These are phyloP conservation scores for Martes martes DNA, from an alignment of 2,113 vertebrate species.

Conservation along the genomic window DNA sequence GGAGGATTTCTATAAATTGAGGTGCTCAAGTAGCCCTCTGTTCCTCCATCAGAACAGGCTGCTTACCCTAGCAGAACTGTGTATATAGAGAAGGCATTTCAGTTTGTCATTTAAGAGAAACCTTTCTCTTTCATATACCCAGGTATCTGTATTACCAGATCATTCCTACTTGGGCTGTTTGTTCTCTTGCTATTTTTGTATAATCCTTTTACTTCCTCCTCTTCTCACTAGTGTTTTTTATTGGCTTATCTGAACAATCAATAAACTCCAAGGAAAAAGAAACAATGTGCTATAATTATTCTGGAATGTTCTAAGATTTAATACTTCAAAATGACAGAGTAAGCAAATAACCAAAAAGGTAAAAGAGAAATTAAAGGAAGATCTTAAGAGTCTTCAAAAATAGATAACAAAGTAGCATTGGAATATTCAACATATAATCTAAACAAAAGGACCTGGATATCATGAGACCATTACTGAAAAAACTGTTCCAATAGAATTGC, in stretches of 20 bases:
- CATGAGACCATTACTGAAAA: neutral
- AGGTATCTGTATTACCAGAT: neutral
- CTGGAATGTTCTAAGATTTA: neutral
- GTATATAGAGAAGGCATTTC: neutral
- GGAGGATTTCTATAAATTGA: neutral
- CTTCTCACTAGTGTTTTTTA: conserved; percentile 6
- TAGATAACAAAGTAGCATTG: neutral
- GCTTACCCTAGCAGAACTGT: neutral
- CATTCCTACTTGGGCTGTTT: neutral
- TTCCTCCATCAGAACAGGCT: neutral
- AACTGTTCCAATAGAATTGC: neutral
- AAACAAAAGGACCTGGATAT: conserved; percentile 1
- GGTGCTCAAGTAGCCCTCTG: neutral
- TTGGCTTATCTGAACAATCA: neutral
- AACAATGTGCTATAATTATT: conserved; percentile 7
- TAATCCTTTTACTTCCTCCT: neutral
- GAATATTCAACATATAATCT: neutral
- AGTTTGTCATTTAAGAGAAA: neutral
- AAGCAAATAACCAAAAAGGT: conserved; percentile 5
- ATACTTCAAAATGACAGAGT: conserved; percentile 21
- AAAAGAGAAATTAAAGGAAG: neutral
- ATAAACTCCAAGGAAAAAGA: conserved; percentile 5
- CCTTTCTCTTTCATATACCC: neutral
- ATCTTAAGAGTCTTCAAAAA: neutral
- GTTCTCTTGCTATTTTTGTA: conserved; percentile 2